phyloP scores from a whole-genome alignment of 2,113 vertebrate species.

The Rhea americana region DNA sequence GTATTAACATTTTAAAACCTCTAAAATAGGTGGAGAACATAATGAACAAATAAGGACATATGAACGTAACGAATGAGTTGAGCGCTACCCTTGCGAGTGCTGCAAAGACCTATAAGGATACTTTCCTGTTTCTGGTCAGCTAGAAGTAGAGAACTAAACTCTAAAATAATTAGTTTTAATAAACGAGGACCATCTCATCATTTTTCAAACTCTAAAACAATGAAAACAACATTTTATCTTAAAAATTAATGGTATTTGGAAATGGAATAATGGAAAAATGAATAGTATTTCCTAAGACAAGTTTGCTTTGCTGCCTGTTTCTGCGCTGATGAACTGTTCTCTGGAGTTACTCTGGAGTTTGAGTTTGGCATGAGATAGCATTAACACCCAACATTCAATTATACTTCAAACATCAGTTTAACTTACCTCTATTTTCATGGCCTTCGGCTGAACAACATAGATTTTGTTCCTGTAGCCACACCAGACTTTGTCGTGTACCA shows the following conservation, averaged over 20 bases:
- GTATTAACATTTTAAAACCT: neutral
- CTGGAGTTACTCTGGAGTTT: neutral
- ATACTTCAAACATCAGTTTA: neutral
- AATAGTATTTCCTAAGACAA: neutral
- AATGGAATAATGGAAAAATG: neutral
- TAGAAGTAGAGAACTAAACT: neutral
- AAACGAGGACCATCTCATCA: neutral
- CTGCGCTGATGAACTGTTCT: neutral
- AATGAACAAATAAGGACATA: neutral
- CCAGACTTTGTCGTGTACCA: conserved; percentile 98
- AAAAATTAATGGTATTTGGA: neutral
- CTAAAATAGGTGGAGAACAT: neutral
- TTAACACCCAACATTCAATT: neutral
- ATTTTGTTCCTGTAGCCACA: conserved; percentile 98
- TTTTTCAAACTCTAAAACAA: neutral
- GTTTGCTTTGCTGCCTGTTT: neutral
- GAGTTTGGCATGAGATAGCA: neutral
- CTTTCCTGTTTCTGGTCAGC: neutral
- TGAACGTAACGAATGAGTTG: neutral
- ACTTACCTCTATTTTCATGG: conserved; percentile 96
- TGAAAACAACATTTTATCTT: neutral
- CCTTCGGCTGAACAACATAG: conserved; percentile 95
- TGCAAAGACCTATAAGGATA: neutral
- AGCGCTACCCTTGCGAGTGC: neutral
- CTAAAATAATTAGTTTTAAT: neutral